Conservation (phyloP, 2,888 invertebrate species). For the Eupithecia subfuscata region DNA sequence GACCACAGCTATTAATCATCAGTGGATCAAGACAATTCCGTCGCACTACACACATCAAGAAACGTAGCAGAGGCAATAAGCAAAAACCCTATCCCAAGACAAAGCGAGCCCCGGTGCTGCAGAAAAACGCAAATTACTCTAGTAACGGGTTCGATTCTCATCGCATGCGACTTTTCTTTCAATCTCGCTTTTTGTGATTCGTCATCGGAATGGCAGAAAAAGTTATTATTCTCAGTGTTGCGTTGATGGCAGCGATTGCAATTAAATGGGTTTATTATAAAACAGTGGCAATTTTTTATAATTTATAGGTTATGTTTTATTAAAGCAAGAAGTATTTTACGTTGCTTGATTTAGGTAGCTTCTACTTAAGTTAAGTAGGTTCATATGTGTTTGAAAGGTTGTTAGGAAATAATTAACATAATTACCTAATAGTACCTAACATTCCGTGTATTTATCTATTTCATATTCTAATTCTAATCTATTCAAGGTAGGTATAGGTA, state of each 20-base stretch:
- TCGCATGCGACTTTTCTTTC: conserved; percentile 68
- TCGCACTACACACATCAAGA: conserved; percentile 55
- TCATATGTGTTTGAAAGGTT: background rate
- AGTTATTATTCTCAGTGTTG: conserved; percentile 48
- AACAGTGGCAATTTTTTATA: background rate
- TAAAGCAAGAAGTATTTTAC: background rate
- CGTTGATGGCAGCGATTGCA: conserved; percentile 38
- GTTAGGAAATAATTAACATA: background rate
- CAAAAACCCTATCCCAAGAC: conserved; percentile 69
- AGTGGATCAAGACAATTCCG: conserved; percentile 53
- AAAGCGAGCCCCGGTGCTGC: conserved; percentile 63
- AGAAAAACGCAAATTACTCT: conserved; percentile 78
- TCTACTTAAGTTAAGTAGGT: background rate
- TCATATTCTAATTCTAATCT: too few species aligned
- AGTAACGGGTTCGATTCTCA: conserved; percentile 74
- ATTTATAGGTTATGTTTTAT: background rate
- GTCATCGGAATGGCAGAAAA: conserved; percentile 31
- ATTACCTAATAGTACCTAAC: background rate
- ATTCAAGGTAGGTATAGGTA: background rate
- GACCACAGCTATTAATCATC: background rate
- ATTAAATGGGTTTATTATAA: conserved; percentile 16
- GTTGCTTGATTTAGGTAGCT: background rate
- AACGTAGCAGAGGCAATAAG: conserved; percentile 47
- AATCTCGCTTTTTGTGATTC: conserved; percentile 55
- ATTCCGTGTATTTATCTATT: too few species aligned